Evolutionary conservation across 2,797 vertebrate species (phyloP), one percentile per base, ranked within the genome.

Genomic region (Gymnoscopelus microlampas): DNA sequence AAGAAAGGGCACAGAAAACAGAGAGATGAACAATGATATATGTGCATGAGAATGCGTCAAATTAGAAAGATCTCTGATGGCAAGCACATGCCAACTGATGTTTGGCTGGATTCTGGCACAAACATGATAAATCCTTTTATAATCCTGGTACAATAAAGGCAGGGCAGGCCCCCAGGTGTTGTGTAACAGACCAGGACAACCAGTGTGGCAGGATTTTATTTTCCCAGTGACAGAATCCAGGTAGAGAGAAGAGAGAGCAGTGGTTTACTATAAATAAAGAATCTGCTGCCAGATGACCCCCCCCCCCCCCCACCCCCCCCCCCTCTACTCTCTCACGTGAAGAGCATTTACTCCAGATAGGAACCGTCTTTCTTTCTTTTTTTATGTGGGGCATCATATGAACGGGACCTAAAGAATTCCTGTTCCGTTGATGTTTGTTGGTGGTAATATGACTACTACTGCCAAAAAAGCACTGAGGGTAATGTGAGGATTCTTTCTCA

Each of bases 181-280:
- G 80, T 51, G 66, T 78, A 76, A 87, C 73, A 80, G 15, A 83
- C 85, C 72, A 68, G 85, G 69, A 10, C 2, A 83, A 86, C 87
- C 80, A 81, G 80, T 83, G 76, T 51, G 69, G 69, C 68, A 47
- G 50, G 76, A 79, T 84, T 82, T 70, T 55, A 71, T 63, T 72
- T 69, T 56, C 55, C 47, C 57, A 71, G 65, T 12, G 8, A 66
- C 15, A 53, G 53, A 74, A 66, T 47, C 0, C 32, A 66, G 15
- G 5, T 26, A 15, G 26, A 67, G 6, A 19, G 5, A 53, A 10
- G 8, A 8, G 39, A 55, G 11, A 19, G 51, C 54, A 39, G 24
- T 47, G 60, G 39, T 82, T 67, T 66, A 29, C 57, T 67, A 24
- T 19, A 15, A 73, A 71, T 53, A 53, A 49, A 2, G 65, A 2